phyloP scores from a whole-genome alignment of 2,797 vertebrate species.

The Enteromius trimaculatus region DNA sequence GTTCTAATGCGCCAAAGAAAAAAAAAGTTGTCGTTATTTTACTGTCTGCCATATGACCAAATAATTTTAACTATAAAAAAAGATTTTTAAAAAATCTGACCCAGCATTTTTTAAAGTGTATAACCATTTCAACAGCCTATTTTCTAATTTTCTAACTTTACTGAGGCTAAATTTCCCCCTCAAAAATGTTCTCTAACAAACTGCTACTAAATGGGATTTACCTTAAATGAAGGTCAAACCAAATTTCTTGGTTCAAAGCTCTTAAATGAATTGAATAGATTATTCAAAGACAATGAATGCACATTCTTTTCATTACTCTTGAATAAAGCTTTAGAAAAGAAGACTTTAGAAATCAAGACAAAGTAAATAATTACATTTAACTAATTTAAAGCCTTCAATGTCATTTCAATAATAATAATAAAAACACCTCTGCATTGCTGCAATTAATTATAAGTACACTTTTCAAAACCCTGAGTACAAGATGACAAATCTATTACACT shows the following conservation, averaged over 20 bases:
- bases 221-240: not conserved
- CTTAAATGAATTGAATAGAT: not conserved
- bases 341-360: not conserved
- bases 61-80: not conserved
- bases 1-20: not conserved
- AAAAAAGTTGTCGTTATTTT: not conserved
- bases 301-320: conserved; percentile 6
- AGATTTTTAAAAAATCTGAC: not conserved
- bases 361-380: conserved; percentile 18
- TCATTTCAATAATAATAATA: not conserved
- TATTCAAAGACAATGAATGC: not conserved
- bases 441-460: not conserved
- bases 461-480: not conserved
- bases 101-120: too few species aligned
- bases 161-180: not conserved
- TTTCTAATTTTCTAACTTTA: not conserved
- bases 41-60: not conserved
- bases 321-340: not conserved
- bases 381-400: conserved; percentile 36
- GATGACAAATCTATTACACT: too few species aligned
- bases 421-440: not conserved
- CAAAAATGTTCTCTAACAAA: not conserved
- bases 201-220: not conserved
- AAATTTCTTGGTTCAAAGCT: not conserved
- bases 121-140: not conserved